Base-by-base conservation (phyloP, 2,797 vertebrate species). In the Ctenopoma kingsleyae region DNA sequence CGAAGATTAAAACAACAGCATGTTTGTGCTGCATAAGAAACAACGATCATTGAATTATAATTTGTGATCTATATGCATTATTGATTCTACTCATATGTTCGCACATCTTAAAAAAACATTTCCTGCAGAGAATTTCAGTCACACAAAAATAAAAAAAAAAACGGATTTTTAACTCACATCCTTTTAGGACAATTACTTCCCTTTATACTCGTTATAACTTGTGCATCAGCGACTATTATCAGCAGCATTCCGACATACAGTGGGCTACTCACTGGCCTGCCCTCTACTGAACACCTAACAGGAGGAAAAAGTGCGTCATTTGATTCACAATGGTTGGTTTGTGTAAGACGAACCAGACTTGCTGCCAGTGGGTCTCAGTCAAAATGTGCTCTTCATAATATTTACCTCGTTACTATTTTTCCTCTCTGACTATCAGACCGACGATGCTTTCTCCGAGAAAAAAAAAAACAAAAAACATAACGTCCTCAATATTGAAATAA, bases 281-380 rank as follows among this genome's bases (percentile, higher is more conserved):
- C 57, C 51, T 86, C 55, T 55, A 32, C 25, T 36, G 15, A 81
- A 71, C 71, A 74, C 79, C 66, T 15, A 71, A 78, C 61, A 57
- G 30, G 78, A 67, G 77, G 22, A 1, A 75, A 83, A 87, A 84
- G 88, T 93, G 91, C 90, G 88, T 90, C 89, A 93, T 88, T 90
- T 90, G 78, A 80, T 76, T 78, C 87, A 90, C 90, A 91, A 87
- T 86, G 88, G 82, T 85, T 36, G 77, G 75, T 80, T 84, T 89
- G 89, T 91, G 76, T 66, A 32, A 78, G 65, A 59, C 66, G 61
- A 76, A 82, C 63, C 62, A 53, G 75, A 43, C 67, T 63, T 74
- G 58, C 71, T 80, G 64, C 74, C 59, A 30, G 62, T 60, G 78
- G 61, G 41, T 84, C 83, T 84, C 74, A 71, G 36, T 67, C 80